A percentile compares a stretch with the other conserved stretches of the same genome.
phyloP scores from a whole-genome alignment of 1,140 invertebrate genomes.

The Drosophila sucinea region DNA sequence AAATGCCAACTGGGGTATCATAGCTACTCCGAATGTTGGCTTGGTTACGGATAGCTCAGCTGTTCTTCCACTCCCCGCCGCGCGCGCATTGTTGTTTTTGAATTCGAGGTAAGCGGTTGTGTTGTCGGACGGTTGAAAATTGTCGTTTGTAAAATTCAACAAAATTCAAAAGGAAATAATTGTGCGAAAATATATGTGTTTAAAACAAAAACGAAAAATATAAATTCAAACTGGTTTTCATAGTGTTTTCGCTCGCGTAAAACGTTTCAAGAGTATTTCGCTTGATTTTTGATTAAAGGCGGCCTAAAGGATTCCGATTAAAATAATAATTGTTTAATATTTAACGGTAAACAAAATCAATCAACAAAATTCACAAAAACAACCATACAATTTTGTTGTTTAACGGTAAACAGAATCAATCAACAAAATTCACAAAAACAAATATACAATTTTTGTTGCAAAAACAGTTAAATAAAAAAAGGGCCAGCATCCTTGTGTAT shows the following conservation, averaged over 20 bases:
- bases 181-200: background rate
- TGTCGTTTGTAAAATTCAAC: background rate
- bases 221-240: background rate
- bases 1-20: too few relatives aligned
- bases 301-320: too few relatives aligned
- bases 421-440: background rate
- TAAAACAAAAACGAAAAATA: background rate
- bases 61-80: too few relatives aligned
- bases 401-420: background rate
- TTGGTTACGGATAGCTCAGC: too few relatives aligned
- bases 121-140: background rate
- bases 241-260: too few relatives aligned
- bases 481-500: constrained; percentile 47
- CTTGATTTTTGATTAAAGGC: too few relatives aligned
- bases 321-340: background rate
- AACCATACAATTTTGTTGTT: background rate
- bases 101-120: background rate
- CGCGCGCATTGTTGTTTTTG: background rate
- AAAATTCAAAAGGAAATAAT: background rate
- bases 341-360: background rate
- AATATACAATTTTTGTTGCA: background rate
- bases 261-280: too few relatives aligned
- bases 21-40: too few relatives aligned
- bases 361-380: background rate
- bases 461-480: background rate